Evolutionary conservation across 2,888 invertebrate genomes (phyloP).

Genomic region (Taenaris catops): DNA sequence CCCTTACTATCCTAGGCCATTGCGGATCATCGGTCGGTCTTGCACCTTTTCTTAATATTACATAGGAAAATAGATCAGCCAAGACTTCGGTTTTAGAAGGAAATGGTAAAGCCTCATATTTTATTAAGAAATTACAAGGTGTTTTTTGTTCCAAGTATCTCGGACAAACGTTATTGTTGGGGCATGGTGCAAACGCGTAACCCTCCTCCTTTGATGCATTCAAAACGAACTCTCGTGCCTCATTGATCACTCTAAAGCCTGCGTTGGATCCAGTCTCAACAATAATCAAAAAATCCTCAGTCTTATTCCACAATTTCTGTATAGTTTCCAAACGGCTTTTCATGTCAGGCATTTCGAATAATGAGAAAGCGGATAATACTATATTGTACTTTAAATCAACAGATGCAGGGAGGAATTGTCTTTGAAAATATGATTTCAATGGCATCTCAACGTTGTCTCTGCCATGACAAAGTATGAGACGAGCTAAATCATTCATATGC

Average conservation of each 20-base stretch:
- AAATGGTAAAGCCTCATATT: conserved; percentile 79
- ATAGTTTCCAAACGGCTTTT: conserved; percentile 84
- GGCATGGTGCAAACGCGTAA: conserved; percentile 81
- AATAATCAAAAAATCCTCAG: conserved; percentile 88
- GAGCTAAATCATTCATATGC: conserved; percentile 90
- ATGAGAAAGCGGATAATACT: conserved; percentile 88
- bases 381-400: conserved; percentile 84
- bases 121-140: conserved; percentile 89
- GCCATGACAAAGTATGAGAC: conserved; percentile 84
- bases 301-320: conserved; percentile 92
- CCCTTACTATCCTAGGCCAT: conserved; percentile 91
- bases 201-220: conserved; percentile 67
- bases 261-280: conserved; percentile 91
- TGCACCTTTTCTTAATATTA: conserved; percentile 88
- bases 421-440: conserved; percentile 83
- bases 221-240: conserved; percentile 91
- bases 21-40: conserved; percentile 67
- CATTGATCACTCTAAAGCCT: conserved; percentile 90
- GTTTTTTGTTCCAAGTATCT: conserved; percentile 81
- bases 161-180: conserved; percentile 90
- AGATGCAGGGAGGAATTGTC: conserved; percentile 90
- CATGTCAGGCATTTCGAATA: conserved; percentile 88
- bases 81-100: conserved; percentile 53
- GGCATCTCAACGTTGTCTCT: conserved; percentile 80
- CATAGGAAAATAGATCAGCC: conserved; percentile 86